phyloP scores from a whole-genome alignment of 2,888 invertebrate genomes.

The Chrysina gloriosa region DNA sequence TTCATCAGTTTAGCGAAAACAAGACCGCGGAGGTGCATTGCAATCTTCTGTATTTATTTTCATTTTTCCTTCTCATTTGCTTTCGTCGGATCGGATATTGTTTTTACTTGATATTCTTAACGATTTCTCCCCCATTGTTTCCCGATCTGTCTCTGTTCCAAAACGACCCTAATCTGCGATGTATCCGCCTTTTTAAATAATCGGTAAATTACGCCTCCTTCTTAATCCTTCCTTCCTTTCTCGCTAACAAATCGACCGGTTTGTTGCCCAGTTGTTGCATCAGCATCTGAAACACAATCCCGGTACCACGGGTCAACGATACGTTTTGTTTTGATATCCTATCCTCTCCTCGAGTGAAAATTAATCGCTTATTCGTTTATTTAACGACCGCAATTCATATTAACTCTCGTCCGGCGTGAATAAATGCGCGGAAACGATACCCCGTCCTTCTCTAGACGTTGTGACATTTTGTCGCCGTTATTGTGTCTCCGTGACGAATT shows the following conservation, averaged over 20 bases:
- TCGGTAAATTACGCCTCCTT: no score
- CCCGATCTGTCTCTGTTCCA: no score
- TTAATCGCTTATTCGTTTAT: slow-evolving; percentile 41
- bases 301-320: slow-evolving; percentile 6
- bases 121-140: not conserved
- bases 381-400: slow-evolving; percentile 39
- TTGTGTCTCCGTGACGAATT: slow-evolving; percentile 31
- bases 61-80: no score
- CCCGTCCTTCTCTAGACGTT: slow-evolving; percentile 16
- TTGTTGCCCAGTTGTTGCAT: no score
- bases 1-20: not conserved
- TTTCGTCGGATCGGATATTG: no score
- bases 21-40: not conserved
- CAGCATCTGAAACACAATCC: not conserved
- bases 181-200: not conserved
- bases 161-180: not conserved
- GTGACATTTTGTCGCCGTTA: slow-evolving; percentile 29
- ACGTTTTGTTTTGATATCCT: not conserved
- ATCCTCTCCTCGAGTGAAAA: slow-evolving; percentile 14
- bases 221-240: no score
- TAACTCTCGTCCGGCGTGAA: slow-evolving; percentile 29
- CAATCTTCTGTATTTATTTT: not conserved
- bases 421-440: slow-evolving; percentile 35
- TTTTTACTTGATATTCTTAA: not conserved
- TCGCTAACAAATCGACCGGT: no score